Evolutionary conservation across 2,113 vertebrate species (phyloP).

Genomic region (Malurus elegans): DNA sequence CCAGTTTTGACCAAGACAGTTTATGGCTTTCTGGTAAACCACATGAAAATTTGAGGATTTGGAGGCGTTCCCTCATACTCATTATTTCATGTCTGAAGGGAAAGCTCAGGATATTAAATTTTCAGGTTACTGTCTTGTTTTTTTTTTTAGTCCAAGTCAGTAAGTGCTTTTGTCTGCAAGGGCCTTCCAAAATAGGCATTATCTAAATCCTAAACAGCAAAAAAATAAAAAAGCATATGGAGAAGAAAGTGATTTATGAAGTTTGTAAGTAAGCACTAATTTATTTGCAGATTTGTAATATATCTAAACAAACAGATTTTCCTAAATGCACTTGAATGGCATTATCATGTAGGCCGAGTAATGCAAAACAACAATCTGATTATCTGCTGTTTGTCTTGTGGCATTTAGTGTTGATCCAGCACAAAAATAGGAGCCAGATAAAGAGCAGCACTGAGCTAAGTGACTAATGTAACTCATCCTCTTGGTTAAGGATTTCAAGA

Average conservation of each 20-base stretch:
- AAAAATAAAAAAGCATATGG: not conserved
- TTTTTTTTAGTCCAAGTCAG: not conserved
- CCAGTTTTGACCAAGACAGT: not conserved
- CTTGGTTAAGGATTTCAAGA: not conserved
- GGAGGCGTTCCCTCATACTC: not conserved
- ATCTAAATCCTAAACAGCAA: not conserved
- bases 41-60: not conserved
- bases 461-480: not conserved
- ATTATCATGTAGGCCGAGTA: not conserved
- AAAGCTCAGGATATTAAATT: not conserved
- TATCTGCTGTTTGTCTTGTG: not conserved
- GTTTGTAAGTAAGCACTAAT: not conserved
- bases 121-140: not conserved
- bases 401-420: constrained; percentile 5
- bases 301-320: constrained; percentile 25
- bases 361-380: constrained; percentile 37
- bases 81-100: not conserved
- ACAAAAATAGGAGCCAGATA: not conserved
- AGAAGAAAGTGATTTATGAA: not conserved
- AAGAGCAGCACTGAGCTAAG: not conserved
- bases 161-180: not conserved
- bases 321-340: constrained; percentile 7
- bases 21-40: not conserved
- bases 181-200: not conserved
- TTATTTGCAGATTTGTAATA: not conserved